Evolutionary conservation across 1,140 invertebrate species (phyloP), one percentile per base, ranked within the genome.

Genomic region (Nephotettix cincticeps): DNA sequence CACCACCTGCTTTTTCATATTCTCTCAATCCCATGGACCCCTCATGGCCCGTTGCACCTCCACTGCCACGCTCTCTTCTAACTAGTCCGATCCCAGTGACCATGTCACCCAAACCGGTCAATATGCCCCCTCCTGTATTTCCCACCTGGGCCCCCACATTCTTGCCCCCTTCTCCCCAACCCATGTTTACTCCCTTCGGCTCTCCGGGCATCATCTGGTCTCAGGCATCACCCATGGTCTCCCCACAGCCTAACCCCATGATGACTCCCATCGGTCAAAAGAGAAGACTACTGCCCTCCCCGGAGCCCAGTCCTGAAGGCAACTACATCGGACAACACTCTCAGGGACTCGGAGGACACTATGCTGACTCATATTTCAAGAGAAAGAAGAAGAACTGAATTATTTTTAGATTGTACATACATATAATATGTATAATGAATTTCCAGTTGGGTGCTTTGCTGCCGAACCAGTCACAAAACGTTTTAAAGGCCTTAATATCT

Each of bases 301-400:
- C 86, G 13, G 85, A 86, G 73, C 79, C 81, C 4, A 85, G 81
- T 73, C 84, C 85, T 3, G 84, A 86, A 74, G 80, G 80, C 1
- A 78, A 79, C 25, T 86, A 86, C 70, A 81, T 85, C 64, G 84
- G 85, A n/a, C 85, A 86, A 71, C 85, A 85, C 77, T 86, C 85
- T 17, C 85, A 86, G 75, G 85, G 85, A 1, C 76, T 87, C 3
- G 84, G 85, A 2, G 85, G 83, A 23, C 86, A 87, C 74, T 87
- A 87, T 77, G 83, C 84, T 9, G 84, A 86, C 71, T 84, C 83
- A 0, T 86, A 86, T 72, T 80, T 82, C 68, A 83, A 80, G 73
- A 78, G 80, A 71, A 83, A 83, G 71, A 82, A 81, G 76, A 81
- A 80, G 61, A 28, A 64, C 30, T 64, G 28, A 64, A 11, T 17